Evolutionary conservation across 1,140 invertebrate genomes (phyloP), one percentile per base, ranked within the genome.

Genomic region (Zaprionus nigranus): DNA sequence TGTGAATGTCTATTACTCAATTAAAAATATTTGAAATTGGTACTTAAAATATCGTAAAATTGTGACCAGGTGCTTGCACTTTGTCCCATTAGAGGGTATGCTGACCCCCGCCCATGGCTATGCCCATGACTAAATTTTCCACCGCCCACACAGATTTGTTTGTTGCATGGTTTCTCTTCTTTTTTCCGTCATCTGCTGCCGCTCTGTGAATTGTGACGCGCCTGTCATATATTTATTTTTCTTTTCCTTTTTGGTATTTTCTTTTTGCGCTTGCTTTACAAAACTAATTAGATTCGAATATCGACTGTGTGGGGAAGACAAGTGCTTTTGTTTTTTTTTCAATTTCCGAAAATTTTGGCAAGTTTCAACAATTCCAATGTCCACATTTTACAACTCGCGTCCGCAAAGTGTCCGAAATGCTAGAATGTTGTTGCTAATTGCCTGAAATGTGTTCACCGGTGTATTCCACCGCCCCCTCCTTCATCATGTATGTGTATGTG

Each of bases 401-500:
- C 54, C 38, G 79, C 59, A 54, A 79, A 79, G 74, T 90, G 85
- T 90, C 78, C 78, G 72, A 79, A 88, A 76, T 81, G 78, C 51
- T 84, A 34, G 79, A 68, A 85, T 76, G 69, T 77, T 88, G 86
- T 88, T 90, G 85, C 85, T 88, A 88, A 88, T 90, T 90, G 85
- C 75, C 81, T 81, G 78, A 81, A 79, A 84, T 81, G 74, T 87
- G 83, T 75, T 53, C 57, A 49, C 58, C 69, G 64, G 64, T 53
- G 61, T 28, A 57, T 22, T 60, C 26, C 15, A 53, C 22, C 56
- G 36, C 34, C 12, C 11, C 7, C 34, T 38, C 22, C 5, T 40
- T 6, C 5, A 49, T 38, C 30, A 51, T 46, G 3, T 40, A 38
- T 54, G 20, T 36, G 20, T 36, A 7, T 22, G 7, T 17, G 26